These are phyloP conservation scores for Zaprionus gabonicus DNA, from an alignment of 1,140 invertebrate genomes.

Conservation along the genomic window DNA sequence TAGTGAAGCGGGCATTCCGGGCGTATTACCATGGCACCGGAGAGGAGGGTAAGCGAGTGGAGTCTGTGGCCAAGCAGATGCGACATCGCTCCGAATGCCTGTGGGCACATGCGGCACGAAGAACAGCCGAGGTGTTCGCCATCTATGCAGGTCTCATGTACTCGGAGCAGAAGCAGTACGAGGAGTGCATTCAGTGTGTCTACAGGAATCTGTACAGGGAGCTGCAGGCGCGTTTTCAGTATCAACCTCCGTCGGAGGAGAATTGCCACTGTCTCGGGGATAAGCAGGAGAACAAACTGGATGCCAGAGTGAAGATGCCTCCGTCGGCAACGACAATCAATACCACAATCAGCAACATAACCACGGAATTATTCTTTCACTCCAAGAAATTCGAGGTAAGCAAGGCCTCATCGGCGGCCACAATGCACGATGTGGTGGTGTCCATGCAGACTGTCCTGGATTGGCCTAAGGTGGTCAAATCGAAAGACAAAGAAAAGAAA, in stretches of 20 bases:
- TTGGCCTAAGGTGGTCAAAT: too few species aligned
- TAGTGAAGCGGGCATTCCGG: constrained; percentile 69
- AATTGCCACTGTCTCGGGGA: constrained; percentile 21
- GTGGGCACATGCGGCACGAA: constrained; percentile 66
- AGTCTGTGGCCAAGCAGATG: constrained; percentile 10
- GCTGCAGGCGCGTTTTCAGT: constrained; percentile 21
- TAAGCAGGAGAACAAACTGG: too few species aligned
- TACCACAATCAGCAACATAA: not conserved
- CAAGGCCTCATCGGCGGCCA: not conserved
- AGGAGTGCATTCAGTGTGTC: constrained; percentile 66
- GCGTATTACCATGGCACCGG: constrained; percentile 70
- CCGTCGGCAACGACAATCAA: not conserved
- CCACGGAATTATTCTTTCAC: constrained; percentile 45
- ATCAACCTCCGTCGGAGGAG: not conserved
- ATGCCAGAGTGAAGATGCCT: not conserved
- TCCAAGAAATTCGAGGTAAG: constrained; percentile 6
- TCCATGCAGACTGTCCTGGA: not conserved
- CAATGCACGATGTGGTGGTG: not conserved
- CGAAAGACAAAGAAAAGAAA: too few species aligned
- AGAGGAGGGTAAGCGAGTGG: constrained; percentile 14
- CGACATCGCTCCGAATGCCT: constrained; percentile 57
- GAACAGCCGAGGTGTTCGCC: constrained; percentile 65
- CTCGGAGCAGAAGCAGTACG: constrained; percentile 57
- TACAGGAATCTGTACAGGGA: constrained; percentile 56
- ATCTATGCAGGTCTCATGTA: constrained; percentile 60